A percentile compares a stretch with the other conserved stretches of the same genome.
These are phyloP conservation scores for Drosophila algonquin DNA, from an alignment of 2,888 invertebrate genomes.

Conservation along the genomic window DNA sequence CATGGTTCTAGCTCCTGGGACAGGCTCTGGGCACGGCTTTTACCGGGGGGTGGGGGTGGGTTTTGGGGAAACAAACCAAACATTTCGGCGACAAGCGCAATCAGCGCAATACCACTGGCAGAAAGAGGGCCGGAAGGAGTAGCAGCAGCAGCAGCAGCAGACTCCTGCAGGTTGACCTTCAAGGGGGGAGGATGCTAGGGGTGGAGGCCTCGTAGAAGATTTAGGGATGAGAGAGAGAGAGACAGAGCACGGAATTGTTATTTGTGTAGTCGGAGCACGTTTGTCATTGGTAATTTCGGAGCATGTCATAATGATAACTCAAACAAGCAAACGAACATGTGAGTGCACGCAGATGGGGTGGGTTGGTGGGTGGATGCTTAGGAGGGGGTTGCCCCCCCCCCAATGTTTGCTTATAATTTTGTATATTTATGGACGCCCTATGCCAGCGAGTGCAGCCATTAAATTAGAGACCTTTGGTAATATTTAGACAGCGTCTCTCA, in stretches of 20 bases:
- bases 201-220: constrained; percentile 6
- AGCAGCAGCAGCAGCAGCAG: constrained; percentile 25
- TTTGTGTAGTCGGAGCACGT: constrained; percentile 68
- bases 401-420: constrained; percentile 38
- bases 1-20: constrained; percentile 25
- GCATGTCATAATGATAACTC: constrained; percentile 79
- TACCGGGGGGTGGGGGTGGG: background rate
- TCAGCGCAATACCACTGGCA: constrained; percentile 41
- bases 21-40: background rate
- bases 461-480: constrained; percentile 49
- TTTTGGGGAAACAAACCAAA: constrained; percentile 8
- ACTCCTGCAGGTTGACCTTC: constrained; percentile 46
- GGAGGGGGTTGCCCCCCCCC: constrained; percentile 17
- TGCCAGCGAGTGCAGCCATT: constrained; percentile 52
- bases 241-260: constrained; percentile 18
- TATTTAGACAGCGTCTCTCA: constrained; percentile 49
- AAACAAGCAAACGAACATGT: constrained; percentile 54
- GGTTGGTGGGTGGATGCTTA: constrained; percentile 1
- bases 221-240: background rate
- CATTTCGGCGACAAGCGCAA: constrained; percentile 49
- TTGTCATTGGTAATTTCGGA: constrained; percentile 79
- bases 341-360: constrained; percentile 8
- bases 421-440: constrained; percentile 28
- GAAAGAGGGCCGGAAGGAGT: constrained; percentile 25
- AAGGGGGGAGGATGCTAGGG: background rate